Conservation (phyloP, 2,888 invertebrate genomes). For the Drosophila mulleri region DNA sequence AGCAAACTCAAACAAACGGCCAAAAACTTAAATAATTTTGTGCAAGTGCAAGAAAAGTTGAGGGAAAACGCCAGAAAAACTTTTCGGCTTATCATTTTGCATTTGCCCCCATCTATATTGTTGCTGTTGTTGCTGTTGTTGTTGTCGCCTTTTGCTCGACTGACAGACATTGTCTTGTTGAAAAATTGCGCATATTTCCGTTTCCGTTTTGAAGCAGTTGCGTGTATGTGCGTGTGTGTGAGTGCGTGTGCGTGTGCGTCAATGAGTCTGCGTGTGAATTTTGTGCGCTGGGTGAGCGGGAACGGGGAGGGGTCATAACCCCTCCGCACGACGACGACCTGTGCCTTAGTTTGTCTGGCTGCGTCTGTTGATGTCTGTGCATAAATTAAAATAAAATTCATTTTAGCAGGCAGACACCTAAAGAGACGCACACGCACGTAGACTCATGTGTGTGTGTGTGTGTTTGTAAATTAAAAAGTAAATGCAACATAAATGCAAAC, state of each 20-base stretch:
- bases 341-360: conserved; percentile 51
- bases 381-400: conserved; percentile 74
- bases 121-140: conserved; percentile 9
- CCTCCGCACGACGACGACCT: conserved; percentile 34
- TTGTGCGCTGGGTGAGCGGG: background rate
- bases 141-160: conserved; percentile 37
- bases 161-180: conserved; percentile 75
- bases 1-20: conserved; percentile 55
- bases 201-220: conserved; percentile 59
- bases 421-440: background rate
- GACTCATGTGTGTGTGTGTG: conserved; percentile 26
- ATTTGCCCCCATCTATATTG: conserved; percentile 5
- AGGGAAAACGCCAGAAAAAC: conserved; percentile 51
- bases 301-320: conserved; percentile 5
- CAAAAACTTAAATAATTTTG: conserved; percentile 74
- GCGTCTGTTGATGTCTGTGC: conserved; percentile 59
- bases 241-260: conserved; percentile 20
- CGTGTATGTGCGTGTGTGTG: conserved; percentile 13
- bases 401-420: conserved; percentile 40
- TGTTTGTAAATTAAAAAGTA: conserved; percentile 48
- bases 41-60: conserved; percentile 62
- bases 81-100: conserved; percentile 63
- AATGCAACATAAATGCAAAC: conserved; percentile 62
- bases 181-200: conserved; percentile 81
- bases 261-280: conserved; percentile 33